Evolutionary conservation across 2,113 vertebrate species (phyloP), one percentile per base, ranked within the genome.

Genomic region (Mormyrus lacerda): DNA sequence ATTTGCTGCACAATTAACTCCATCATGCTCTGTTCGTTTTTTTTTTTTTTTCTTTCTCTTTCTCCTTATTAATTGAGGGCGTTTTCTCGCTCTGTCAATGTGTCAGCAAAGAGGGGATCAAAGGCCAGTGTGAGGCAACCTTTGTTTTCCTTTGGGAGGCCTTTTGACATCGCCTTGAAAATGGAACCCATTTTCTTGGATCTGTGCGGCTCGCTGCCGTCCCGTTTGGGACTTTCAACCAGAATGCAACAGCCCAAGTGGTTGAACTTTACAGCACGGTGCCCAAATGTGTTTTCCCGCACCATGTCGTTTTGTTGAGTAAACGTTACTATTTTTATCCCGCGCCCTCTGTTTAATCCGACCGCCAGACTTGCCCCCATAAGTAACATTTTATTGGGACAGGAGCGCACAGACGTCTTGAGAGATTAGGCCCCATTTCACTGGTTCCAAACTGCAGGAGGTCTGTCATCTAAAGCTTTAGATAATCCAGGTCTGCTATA

Each of bases 381-480:
- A 79, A 79, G 31, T 79, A 42, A 79, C 73, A n/a, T 88, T 88
- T 35, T 73, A 65, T 79, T n/a, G 58, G 44, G 87, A 45, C 47
- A 82, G 88, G 76, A 69, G 51, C 15, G 69, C 50, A 48, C 69
- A 89, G 88, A 89, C 73, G 10, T 89, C 47, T 79, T 39, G 27
- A 89, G 48, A 82, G 88, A 82, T 89, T 82, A 89, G 69, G 9
- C 73, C 73, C 79, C 45, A 19, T 87, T 87, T 87, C 27, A 24
- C n/a, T 31, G 51, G n/a, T 3, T 45, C 27, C 65, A 35, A n/a
- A 82, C 48, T 76, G 47, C 69, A 83, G 31, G 48, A n/a, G 73
- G 69, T 69, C 73, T 79, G 69, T 79, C 65, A 82, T 82, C 76
- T 42, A 79, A 89, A 89, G 69, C 88, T 83, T 27, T 82, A 83